Evolutionary conservation across 2,113 vertebrate genomes (phyloP).

Genomic region (Salminus brasiliensis): DNA sequence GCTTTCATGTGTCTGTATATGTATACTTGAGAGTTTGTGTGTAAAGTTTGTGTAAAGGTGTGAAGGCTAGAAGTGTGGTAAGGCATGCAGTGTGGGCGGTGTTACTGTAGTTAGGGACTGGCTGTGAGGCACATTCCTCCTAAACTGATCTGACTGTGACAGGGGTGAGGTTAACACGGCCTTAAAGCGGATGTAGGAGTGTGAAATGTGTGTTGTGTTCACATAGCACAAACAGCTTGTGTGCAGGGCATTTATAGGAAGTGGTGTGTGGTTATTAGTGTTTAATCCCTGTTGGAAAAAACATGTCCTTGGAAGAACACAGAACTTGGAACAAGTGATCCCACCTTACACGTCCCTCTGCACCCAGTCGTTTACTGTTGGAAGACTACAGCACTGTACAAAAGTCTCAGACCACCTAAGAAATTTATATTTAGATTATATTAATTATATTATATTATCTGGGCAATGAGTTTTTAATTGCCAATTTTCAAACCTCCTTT

Average conservation of each 20-base stretch:
- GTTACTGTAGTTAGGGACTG: not conserved
- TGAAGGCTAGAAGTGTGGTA: not conserved
- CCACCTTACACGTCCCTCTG: conserved; percentile 5
- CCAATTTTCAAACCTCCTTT: no score
- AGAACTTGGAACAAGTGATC: conserved; percentile 13
- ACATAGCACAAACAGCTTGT: not conserved
- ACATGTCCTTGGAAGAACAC: conserved; percentile 20
- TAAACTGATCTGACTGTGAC: not conserved
- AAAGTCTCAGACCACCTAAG: not conserved
- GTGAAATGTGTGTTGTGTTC: not conserved
- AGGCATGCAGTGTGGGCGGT: not conserved
- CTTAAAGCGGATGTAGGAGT: not conserved
- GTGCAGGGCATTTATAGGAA: not conserved
- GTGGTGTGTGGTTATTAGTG: conserved; percentile 8
- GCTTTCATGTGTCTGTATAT: not conserved
- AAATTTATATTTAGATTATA: not conserved
- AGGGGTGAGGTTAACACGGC: not conserved
- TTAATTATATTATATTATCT: no score
- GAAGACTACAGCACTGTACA: not conserved
- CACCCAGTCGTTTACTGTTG: not conserved
- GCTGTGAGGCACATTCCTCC: not conserved
- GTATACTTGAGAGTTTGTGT: not conserved
- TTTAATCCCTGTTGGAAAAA: conserved; percentile 44
- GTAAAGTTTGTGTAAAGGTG: not conserved
- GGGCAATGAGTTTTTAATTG: no score